phyloP scores from a whole-genome alignment of 2,113 vertebrate species.

The Ciconia stormi region DNA sequence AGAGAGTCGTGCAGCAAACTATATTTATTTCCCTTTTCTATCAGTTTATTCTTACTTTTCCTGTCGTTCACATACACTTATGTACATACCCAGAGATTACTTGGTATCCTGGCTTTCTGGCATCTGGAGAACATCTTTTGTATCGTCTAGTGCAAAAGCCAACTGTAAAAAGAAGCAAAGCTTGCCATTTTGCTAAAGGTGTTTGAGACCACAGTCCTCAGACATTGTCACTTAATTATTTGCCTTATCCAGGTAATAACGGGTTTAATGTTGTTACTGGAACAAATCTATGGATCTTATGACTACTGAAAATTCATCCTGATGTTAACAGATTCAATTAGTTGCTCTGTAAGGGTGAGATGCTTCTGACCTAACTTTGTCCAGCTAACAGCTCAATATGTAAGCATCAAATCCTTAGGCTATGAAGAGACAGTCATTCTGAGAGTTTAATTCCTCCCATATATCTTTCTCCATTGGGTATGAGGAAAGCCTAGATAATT shows the following conservation, averaged over 20 bases:
- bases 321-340: neutral
- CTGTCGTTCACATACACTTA: neutral
- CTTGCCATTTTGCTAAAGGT: neutral
- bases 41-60: neutral
- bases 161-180: neutral
- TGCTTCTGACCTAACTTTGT: neutral
- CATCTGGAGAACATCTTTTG: neutral
- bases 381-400: neutral
- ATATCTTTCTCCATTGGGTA: neutral
- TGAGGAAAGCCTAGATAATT: neutral
- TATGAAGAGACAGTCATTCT: neutral
- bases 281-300: neutral
- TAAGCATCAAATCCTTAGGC: neutral
- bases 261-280: neutral
- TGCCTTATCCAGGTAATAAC: neutral
- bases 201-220: neutral
- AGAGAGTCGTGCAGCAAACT: neutral
- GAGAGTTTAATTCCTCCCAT: neutral
- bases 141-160: neutral
- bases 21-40: neutral
- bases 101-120: neutral
- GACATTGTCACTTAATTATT: neutral
- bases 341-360: neutral
- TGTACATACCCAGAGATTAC: neutral
- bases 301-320: neutral